phyloP scores from a whole-genome alignment of 2,888 invertebrate species.

The Syritta pipiens region DNA sequence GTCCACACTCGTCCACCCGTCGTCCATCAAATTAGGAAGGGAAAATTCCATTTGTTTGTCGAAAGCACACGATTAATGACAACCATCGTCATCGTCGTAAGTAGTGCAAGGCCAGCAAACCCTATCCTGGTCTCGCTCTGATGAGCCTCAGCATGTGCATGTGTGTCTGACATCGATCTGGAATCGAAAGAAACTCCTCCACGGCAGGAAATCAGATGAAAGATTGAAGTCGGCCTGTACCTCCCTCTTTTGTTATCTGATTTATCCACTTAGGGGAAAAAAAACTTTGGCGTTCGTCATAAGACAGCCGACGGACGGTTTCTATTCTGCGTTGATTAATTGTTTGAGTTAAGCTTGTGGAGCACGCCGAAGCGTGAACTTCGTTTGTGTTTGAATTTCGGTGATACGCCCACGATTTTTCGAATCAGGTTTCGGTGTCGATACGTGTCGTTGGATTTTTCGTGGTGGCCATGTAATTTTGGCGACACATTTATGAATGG shows the following conservation, averaged over 20 bases:
- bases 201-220: background rate
- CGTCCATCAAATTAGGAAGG: slow-evolving; percentile 47
- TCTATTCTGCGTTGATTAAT: background rate
- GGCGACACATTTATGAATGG: background rate
- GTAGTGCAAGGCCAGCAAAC: slow-evolving; percentile 53
- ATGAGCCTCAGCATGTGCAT: background rate
- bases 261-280: slow-evolving; percentile 14
- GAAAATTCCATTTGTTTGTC: slow-evolving; percentile 27
- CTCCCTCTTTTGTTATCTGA: slow-evolving; percentile 16
- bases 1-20: background rate
- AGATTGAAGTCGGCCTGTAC: background rate
- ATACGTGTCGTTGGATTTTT: too few relatives aligned
- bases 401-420: too few relatives aligned
- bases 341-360: background rate
- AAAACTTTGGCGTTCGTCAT: too few relatives aligned
- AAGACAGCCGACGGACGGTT: background rate
- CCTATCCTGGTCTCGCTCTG: slow-evolving; percentile 2
- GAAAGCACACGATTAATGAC: slow-evolving; percentile 50
- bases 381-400: background rate
- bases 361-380: slow-evolving; percentile 23
- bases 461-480: too few relatives aligned
- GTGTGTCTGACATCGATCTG: too few relatives aligned
- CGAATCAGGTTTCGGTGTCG: too few relatives aligned
- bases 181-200: background rate
- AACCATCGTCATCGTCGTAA: too few relatives aligned